Conservation (phyloP, 1,140 invertebrate genomes). For the Coptotermes formosanus region DNA sequence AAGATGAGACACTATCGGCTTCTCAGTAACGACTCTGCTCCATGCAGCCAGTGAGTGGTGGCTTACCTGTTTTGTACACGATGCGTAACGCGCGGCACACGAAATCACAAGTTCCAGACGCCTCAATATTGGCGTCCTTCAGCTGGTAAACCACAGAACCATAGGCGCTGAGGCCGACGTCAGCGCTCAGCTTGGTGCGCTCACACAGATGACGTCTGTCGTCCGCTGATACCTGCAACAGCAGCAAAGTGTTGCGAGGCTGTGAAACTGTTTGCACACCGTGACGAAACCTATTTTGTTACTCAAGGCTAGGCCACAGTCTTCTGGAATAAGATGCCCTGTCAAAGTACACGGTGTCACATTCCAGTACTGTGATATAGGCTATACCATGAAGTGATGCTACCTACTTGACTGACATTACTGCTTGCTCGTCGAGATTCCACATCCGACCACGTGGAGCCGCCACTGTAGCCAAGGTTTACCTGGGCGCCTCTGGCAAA, state of each 20-base stretch:
- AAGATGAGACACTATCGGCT: too few relatives aligned
- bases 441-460: slow-evolving; percentile 52
- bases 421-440: slow-evolving; percentile 67
- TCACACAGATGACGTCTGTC: slow-evolving; percentile 68
- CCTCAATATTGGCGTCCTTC: slow-evolving; percentile 78
- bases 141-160: slow-evolving; percentile 77
- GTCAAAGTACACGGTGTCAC: too few relatives aligned
- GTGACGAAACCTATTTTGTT: too few relatives aligned
- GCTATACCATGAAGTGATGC: too few relatives aligned
- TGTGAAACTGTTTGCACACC: too few relatives aligned
- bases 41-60: too few relatives aligned
- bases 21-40: too few relatives aligned
- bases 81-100: slow-evolving; percentile 69
- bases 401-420: slow-evolving; percentile 66
- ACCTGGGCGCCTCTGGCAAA: slow-evolving; percentile 48
- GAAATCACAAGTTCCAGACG: slow-evolving; percentile 72
- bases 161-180: slow-evolving; percentile 63
- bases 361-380: too few relatives aligned
- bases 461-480: slow-evolving; percentile 51
- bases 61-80: slow-evolving; percentile 70
- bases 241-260: too few relatives aligned
- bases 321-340: too few relatives aligned
- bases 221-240: slow-evolving; percentile 66
- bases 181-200: slow-evolving; percentile 52
- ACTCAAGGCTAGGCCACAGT: too few relatives aligned